Conservation (phyloP, 2,797 vertebrate genomes). For the Mormyrus proboscirostris region DNA sequence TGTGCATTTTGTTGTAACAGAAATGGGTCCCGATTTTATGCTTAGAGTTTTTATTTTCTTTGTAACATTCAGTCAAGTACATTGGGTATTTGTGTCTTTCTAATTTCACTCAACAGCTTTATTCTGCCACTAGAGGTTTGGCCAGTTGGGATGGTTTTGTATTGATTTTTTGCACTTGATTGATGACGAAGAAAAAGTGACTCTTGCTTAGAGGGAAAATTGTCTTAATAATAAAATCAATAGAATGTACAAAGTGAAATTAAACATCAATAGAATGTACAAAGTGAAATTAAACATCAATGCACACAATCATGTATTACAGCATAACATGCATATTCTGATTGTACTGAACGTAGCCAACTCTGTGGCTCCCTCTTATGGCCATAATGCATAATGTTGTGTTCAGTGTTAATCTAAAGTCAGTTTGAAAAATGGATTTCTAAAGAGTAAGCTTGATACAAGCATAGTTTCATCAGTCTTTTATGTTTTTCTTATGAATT, state of each 20-base stretch:
- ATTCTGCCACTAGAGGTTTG: not conserved
- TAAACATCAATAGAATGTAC: not conserved
- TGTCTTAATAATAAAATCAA: slow-evolving; percentile 18
- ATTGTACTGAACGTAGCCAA: not conserved
- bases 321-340: not conserved
- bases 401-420: not conserved
- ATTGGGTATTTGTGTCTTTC: not conserved
- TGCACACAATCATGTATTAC: not conserved
- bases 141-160: not conserved
- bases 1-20: not conserved
- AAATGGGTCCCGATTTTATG: not conserved
- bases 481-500: not conserved
- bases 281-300: slow-evolving; percentile 6
- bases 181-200: not conserved
- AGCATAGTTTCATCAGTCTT: not conserved
- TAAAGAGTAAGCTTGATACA: not conserved
- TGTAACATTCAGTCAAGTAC: not conserved
- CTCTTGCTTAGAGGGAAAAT: slow-evolving; percentile 1
- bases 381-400: not conserved
- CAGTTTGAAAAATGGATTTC: not conserved
- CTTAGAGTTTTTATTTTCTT: not conserved
- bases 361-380: slow-evolving; percentile 23
- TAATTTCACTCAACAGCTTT: not conserved
- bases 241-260: slow-evolving; percentile 10
- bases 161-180: slow-evolving; percentile 8